Evolutionary conservation across 2,888 invertebrate species (phyloP), one percentile per base, ranked within the genome.

Genomic region (Melangyna quadrimaculata): DNA sequence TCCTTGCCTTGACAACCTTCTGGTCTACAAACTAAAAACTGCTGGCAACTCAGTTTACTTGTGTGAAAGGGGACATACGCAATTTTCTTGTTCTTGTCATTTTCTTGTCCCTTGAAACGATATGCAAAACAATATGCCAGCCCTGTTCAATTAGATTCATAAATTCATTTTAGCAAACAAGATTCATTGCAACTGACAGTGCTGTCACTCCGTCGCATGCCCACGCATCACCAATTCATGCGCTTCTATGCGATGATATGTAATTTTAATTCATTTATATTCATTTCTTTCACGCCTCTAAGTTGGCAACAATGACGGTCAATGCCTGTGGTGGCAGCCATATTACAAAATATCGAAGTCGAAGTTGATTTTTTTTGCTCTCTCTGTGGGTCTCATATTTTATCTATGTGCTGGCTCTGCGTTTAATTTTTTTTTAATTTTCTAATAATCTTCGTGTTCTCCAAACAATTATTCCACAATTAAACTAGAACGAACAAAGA

Each of bases 261-360:
- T n/a, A 14, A 32, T 2, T 17, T 17, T 0, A 5, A 12, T 57
- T 57, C 57, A 59, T 37, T 37, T 35, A 0, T 1, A 35, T 59
- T 59, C 37, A 59, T 61, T 40, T 27, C 12, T 22, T 22, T 63
- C 17, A 29, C 27, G 2, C 10, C 3, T 43, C 0, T 17, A 43
- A 5, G 79, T 84, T 87, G 87, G 86, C 51, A 72, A 40, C 78
- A 75, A 79, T 87, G 81, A 73, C 78, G 87, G 87, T 87, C 87
- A 88, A 87, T 88, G 87, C 80, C 88, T 88, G 59, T 35, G 57
- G 82, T 80, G 80, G 84, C 88, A 87, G 87, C 87, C 87, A 87
- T 87, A 87, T 87, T 87, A 87, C 77, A 79, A 84, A 84, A 87
- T 84, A 87, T 63, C n/a, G 43, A 63, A 63, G 40, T 75, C 75